Percentiles rank a stretch among this genome's conserved stretches.
phyloP scores from a whole-genome alignment of 2,888 invertebrate species.

The Scaptomyza reducta region DNA sequence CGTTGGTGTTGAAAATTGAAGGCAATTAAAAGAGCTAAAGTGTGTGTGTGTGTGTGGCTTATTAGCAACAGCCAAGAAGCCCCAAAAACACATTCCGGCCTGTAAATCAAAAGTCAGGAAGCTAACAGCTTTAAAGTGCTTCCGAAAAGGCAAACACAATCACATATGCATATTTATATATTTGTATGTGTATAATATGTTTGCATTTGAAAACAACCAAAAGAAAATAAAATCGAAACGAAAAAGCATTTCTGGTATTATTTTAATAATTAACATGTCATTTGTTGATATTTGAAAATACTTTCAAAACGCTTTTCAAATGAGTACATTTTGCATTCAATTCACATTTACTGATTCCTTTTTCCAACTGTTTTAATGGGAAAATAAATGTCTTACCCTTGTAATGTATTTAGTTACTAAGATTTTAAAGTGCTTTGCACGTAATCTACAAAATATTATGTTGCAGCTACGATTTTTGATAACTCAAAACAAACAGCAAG shows the following conservation, averaged over 20 bases:
- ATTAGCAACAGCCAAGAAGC: conserved; percentile 25
- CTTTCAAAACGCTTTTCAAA: not conserved
- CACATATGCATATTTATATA: too few species aligned
- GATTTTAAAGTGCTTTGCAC: not conserved
- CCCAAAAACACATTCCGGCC: conserved; percentile 31
- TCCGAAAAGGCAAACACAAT: conserved; percentile 12
- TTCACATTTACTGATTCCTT: not conserved
- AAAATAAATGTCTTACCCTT: not conserved
- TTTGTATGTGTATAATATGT: not conserved
- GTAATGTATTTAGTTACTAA: not conserved
- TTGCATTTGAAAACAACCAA: too few species aligned
- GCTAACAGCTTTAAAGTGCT: conserved; percentile 41
- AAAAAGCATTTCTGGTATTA: not conserved
- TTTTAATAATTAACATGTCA: not conserved
- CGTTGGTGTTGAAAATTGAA: conserved; percentile 73
- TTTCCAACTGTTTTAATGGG: not conserved
- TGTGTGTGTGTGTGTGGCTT: conserved; percentile 24
- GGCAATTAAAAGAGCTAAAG: conserved; percentile 68
- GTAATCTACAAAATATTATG: too few species aligned
- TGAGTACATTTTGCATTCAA: too few species aligned
- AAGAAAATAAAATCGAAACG: not conserved
- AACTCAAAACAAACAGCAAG: not conserved
- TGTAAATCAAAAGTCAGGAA: conserved; percentile 61
- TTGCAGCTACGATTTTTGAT: not conserved
- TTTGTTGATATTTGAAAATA: not conserved